Conservation (phyloP, 2,888 invertebrate species). For the Coecobrya sp. region DNA sequence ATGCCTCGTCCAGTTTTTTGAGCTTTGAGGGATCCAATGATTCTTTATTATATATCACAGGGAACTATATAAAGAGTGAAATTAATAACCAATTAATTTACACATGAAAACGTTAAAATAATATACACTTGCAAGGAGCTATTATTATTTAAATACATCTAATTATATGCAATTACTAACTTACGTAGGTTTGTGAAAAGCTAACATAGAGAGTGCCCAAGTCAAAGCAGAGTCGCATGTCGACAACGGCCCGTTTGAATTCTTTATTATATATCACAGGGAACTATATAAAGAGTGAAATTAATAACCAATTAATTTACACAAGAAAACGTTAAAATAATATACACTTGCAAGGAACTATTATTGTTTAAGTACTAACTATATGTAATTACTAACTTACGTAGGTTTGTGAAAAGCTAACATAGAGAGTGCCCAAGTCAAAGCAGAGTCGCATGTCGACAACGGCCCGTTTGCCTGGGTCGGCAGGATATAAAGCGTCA, state of each 20-base stretch:
- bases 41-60: conserved; percentile 86
- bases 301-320: not conserved
- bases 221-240: conserved; percentile 94
- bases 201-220: conserved; percentile 92
- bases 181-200: conserved; percentile 92
- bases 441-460: conserved; percentile 94
- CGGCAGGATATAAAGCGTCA: conserved; percentile 92
- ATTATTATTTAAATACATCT: too few relatives aligned
- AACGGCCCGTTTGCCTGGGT: conserved; percentile 92
- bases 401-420: conserved; percentile 91
- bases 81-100: not conserved
- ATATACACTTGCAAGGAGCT: too few relatives aligned
- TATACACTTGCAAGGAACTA: too few relatives aligned
- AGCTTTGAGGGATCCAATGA: conserved; percentile 87
- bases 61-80: conserved; percentile 78
- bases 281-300: conserved; percentile 77
- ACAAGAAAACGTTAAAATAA: too few relatives aligned
- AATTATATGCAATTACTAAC: conserved; percentile 87
- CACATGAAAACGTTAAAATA: too few relatives aligned
- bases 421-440: conserved; percentile 93
- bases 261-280: conserved; percentile 75
- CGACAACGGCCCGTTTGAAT: conserved; percentile 91
- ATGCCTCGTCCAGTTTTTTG: conserved; percentile 87
- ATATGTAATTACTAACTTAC: conserved; percentile 89
- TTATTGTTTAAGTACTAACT: too few relatives aligned